Conservation (phyloP, 2,888 invertebrate genomes). For the Drosophila borealis region DNA sequence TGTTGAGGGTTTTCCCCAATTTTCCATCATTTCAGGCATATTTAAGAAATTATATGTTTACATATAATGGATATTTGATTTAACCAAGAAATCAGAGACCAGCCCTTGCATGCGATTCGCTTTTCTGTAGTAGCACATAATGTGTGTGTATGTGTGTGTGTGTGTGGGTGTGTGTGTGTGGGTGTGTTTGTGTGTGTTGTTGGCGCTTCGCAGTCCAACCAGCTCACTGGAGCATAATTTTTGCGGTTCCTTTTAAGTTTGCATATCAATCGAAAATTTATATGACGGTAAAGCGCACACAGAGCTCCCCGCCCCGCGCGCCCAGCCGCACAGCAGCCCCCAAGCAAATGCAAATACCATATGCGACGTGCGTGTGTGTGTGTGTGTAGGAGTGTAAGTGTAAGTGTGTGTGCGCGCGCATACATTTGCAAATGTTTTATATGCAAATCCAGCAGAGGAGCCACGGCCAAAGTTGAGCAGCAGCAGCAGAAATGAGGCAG, state of each 20-base stretch:
- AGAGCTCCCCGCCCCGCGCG: constrained; percentile 7
- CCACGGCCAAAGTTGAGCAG: constrained; percentile 37
- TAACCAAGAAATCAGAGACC: constrained; percentile 3
- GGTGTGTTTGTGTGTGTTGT: constrained; percentile 6
- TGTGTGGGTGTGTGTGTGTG: neutral
- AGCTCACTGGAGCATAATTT: constrained; percentile 83
- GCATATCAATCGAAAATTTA: constrained; percentile 83
- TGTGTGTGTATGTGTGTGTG: neutral
- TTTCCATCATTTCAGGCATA: too few species aligned
- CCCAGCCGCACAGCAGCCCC: constrained; percentile 26
- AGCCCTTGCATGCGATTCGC: constrained; percentile 24
- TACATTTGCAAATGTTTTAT: constrained; percentile 76
- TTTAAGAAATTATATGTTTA: neutral
- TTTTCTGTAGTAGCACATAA: neutral
- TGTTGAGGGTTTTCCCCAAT: too few species aligned
- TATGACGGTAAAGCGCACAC: constrained; percentile 70
- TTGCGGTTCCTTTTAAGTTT: constrained; percentile 84
- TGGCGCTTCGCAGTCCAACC: constrained; percentile 46
- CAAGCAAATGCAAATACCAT: constrained; percentile 62
- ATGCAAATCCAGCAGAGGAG: constrained; percentile 69
- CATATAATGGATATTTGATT: neutral
- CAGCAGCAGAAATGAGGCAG: constrained; percentile 42
- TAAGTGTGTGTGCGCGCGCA: constrained; percentile 64
- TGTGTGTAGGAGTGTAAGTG: constrained; percentile 18
- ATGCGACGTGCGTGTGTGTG: constrained; percentile 26